phyloP scores from a whole-genome alignment of 1,140 invertebrate species.

The Laodelphax striatellus region DNA sequence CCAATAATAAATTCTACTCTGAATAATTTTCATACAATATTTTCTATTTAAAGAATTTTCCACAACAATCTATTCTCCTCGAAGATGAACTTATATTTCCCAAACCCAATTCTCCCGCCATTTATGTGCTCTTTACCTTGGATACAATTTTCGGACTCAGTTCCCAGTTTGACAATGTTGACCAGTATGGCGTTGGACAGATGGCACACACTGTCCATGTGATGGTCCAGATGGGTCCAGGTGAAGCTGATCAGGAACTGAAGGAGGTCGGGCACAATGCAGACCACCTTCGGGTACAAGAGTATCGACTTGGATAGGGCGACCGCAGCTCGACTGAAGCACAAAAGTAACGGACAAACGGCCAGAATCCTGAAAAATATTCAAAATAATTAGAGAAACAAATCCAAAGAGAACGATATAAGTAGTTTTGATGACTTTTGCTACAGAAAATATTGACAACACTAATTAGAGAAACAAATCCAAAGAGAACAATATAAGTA shows the following conservation, averaged over 20 bases:
- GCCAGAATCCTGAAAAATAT: background rate
- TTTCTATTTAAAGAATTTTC: too few species aligned
- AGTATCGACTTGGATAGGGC: background rate
- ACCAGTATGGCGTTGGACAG: conserved; percentile 32
- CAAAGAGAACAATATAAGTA: too few species aligned
- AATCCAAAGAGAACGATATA: too few species aligned
- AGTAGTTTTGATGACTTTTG: too few species aligned
- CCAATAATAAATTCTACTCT: too few species aligned
- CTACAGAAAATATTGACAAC: too few species aligned
- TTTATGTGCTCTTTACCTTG: background rate
- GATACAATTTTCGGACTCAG: background rate
- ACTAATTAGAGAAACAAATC: too few species aligned
- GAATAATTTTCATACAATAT: too few species aligned
- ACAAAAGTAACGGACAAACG: background rate
- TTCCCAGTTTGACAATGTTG: conserved; percentile 30
- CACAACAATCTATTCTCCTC: too few species aligned
- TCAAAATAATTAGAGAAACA: background rate
- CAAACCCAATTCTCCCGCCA: too few species aligned
- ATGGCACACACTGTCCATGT: conserved; percentile 44
- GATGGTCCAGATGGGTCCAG: conserved; percentile 38
- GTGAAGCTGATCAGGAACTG: conserved; percentile 28
- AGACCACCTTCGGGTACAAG: background rate
- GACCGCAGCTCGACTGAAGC: background rate
- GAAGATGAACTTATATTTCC: too few species aligned
- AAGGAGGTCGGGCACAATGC: conserved; percentile 13